Evolutionary conservation across 2,888 invertebrate species (phyloP).

Genomic region (Sarcophaga variegata): DNA sequence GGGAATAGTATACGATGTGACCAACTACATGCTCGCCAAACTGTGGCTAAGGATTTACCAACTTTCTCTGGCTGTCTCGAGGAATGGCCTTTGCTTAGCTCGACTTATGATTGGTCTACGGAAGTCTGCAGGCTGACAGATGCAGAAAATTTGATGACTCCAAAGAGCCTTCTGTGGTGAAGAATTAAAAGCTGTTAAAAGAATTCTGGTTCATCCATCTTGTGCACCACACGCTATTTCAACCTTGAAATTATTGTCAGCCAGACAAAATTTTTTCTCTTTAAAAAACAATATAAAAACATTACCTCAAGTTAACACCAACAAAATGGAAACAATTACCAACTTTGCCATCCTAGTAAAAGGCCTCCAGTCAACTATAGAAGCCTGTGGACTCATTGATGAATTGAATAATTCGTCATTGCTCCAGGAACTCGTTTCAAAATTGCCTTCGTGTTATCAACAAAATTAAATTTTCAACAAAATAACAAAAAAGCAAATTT

Average conservation of each 20-base stretch:
- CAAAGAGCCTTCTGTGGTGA: conserved; percentile 52
- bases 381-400: conserved; percentile 43
- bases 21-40: conserved; percentile 8
- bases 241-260: conserved; percentile 25
- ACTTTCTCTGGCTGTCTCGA: conserved; percentile 20
- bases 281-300: conserved; percentile 47
- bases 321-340: conserved; percentile 49
- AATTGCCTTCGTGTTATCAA: conserved; percentile 45
- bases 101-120: conserved; percentile 61
- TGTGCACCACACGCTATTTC: conserved; percentile 37
- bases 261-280: conserved; percentile 44
- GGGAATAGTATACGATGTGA: background rate
- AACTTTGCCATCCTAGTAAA: conserved; percentile 39
- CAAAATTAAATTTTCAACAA: conserved; percentile 26
- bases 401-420: conserved; percentile 48
- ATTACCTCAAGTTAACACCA: conserved; percentile 45
- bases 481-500: conserved; percentile 28
- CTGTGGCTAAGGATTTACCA: conserved; percentile 8
- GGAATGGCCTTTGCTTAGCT: conserved; percentile 44
- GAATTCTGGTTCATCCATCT: conserved; percentile 33
- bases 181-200: conserved; percentile 23
- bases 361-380: conserved; percentile 43
- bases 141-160: conserved; percentile 44
- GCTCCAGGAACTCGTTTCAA: conserved; percentile 37
- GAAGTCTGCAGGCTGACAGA: conserved; percentile 49